phyloP scores from a whole-genome alignment of 2,888 invertebrate genomes.

The Conistra vaccinii region DNA sequence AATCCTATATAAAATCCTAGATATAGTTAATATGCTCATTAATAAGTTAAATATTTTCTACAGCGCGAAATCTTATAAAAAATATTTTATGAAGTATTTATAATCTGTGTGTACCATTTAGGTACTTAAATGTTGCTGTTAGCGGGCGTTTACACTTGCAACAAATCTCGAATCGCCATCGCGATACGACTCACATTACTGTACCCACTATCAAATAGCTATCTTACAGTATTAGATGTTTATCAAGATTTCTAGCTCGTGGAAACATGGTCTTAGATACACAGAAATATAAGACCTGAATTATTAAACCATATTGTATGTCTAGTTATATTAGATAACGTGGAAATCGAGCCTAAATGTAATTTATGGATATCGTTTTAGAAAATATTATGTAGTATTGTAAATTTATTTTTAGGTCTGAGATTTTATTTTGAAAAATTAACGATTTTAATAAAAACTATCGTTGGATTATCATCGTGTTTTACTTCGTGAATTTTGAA shows the following conservation, averaged over 20 bases:
- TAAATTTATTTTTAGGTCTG: conserved; percentile 64
- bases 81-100: conserved; percentile 45
- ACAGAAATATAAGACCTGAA: conserved; percentile 31
- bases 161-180: conserved; percentile 39
- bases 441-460: conserved; percentile 70
- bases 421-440: conserved; percentile 72
- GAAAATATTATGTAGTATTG: conserved; percentile 37
- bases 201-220: conserved; percentile 39
- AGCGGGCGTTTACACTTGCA: conserved; percentile 27
- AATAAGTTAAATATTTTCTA: conserved; percentile 1
- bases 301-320: conserved; percentile 31
- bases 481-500: background rate
- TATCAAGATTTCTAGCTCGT: conserved; percentile 38
- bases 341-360: conserved; percentile 64
- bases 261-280: conserved; percentile 23
- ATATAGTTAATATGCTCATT: conserved; percentile 55
- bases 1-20: conserved; percentile 26
- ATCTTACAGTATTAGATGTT: conserved; percentile 50
- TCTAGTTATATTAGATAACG: conserved; percentile 41
- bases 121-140: conserved; percentile 17
- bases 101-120: conserved; percentile 3
- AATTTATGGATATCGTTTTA: conserved; percentile 40
- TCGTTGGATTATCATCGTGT: too few relatives aligned
- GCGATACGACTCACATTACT: conserved; percentile 36
- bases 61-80: background rate